Conservation (phyloP, 1,140 invertebrate genomes). For the Solen grandis region DNA sequence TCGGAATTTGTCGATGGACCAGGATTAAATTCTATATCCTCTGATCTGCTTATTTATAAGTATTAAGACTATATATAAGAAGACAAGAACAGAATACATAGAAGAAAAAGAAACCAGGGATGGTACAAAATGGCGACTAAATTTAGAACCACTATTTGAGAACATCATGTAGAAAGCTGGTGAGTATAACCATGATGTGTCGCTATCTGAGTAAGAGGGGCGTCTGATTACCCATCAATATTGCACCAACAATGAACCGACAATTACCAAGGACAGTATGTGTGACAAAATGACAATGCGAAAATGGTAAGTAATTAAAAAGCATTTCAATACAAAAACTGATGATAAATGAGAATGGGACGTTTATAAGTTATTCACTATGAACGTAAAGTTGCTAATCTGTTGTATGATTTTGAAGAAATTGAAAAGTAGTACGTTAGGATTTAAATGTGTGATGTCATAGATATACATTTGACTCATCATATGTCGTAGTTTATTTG, state of each 20-base stretch:
- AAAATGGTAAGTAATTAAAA: neutral
- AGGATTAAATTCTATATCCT: neutral
- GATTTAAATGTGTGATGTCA: no score
- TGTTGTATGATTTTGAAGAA: no score
- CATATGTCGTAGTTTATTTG: no score
- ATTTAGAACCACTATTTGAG: neutral
- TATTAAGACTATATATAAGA: neutral
- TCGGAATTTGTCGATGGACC: conserved; percentile 1
- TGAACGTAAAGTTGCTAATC: no score
- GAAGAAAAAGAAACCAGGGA: neutral
- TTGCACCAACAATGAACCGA: neutral
- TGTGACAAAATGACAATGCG: neutral
- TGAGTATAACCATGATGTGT: neutral
- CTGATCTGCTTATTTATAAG: neutral
- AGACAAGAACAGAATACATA: neutral
- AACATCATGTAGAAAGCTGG: neutral
- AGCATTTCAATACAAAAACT: neutral
- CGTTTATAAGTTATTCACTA: no score
- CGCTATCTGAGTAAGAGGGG: neutral
- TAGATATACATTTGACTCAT: no score
- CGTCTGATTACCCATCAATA: neutral
- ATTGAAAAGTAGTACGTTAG: no score
- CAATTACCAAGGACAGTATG: neutral
- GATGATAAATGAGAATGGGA: neutral
- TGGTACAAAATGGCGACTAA: neutral